Evolutionary conservation across 2,113 vertebrate genomes (phyloP), one percentile per base, ranked within the genome.

Genomic region (Odontophorus gujanensis): DNA sequence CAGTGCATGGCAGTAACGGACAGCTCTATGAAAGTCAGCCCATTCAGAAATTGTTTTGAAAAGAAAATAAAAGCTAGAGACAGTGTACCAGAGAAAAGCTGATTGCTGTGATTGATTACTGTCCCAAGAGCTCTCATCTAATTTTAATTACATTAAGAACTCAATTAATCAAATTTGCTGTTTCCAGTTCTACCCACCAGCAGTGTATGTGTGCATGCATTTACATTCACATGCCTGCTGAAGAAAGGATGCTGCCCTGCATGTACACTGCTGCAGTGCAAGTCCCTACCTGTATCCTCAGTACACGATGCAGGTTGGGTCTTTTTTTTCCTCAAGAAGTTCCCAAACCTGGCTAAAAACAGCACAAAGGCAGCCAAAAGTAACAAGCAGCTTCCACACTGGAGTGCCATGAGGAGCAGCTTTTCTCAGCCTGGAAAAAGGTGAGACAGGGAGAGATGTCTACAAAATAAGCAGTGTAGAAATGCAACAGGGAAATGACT

Each of bases 81-180:
- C 22, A 86, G 25, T 0, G 0, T 7, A 55, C 6, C 83, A 85
- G 58, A 87, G 66, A 30, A 26, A 0, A 51, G 48, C 0, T 50
- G 68, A 88, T 47, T 88, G 73, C 48, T 69, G 34, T 34, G 63
- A 73, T 4, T 88, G 42, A 72, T 66, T 76, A 38, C 43, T 61
- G 50, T 51, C 65, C 68, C 73, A 83, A 66, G 77, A 77, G 59
- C 51, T 77, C 77, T 69, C 2, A 1, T 20, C 45, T 81, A 19
- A 57, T 61, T 85, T 83, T 43, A 86, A 62, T 89, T 85, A 82
- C 38, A 22, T 66, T 34, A 89, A 89, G 59, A 68, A 65, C 57
- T 22, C 51, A 85, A 81, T 87, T 62, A 94, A 89, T 91, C 66
- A 34, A 20, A 84, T 87, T 57, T 62, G 25, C 81, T 89, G 45